Evolutionary conservation across 2,797 vertebrate genomes (phyloP).

Genomic region (Lithobates sylvaticus): DNA sequence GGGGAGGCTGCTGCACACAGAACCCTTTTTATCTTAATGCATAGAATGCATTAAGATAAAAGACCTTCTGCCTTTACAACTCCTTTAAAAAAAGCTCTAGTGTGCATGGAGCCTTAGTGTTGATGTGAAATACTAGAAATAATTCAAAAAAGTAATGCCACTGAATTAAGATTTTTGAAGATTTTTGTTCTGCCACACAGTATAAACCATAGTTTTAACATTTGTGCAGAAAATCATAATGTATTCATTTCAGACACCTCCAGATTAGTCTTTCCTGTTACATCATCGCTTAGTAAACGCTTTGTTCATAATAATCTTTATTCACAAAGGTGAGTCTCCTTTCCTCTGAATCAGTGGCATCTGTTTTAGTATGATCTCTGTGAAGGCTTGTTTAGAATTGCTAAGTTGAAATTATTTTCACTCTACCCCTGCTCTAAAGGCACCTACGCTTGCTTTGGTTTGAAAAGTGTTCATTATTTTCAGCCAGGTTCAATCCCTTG

Average conservation of each 20-base stretch:
- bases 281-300: neutral
- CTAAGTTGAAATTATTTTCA: no score
- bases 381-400: no score
- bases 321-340: neutral
- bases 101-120: neutral
- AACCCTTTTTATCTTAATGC: no score
- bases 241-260: neutral
- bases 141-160: neutral
- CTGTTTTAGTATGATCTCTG: neutral
- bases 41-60: no score
- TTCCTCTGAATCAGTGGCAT: neutral
- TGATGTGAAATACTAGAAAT: neutral
- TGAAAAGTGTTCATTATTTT: no score
- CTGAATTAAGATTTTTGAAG: neutral
- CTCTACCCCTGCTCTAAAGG: no score
- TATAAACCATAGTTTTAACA: neutral
- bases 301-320: neutral
- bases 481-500: no score
- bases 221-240: constrained; percentile 11
- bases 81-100: no score
- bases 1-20: no score
- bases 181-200: neutral
- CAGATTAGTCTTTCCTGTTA: constrained; percentile 2
- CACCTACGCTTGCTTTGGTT: no score
- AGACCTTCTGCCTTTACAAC: no score